Percentiles rank a stretch among this genome's conserved stretches.
Evolutionary conservation across 2,797 vertebrate genomes (phyloP).

Genomic region (Eulemur mongoz): DNA sequence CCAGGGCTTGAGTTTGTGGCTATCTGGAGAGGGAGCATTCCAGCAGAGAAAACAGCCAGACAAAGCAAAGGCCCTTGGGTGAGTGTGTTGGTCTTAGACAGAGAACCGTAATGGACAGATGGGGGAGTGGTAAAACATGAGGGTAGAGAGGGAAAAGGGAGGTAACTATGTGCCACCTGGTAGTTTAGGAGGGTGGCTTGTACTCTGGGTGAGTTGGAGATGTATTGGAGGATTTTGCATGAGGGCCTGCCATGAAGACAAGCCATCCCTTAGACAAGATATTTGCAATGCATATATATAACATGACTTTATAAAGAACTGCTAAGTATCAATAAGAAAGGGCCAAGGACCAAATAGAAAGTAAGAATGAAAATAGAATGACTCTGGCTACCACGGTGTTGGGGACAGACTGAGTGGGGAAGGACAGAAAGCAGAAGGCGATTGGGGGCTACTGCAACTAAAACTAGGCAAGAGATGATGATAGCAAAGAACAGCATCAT

Average conservation of each 20-base stretch:
- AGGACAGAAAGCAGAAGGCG: not conserved
- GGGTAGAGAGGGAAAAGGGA: not conserved
- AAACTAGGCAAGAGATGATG: too few species aligned
- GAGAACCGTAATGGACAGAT: not conserved
- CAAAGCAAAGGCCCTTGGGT: not conserved
- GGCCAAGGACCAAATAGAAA: not conserved
- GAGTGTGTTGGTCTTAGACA: not conserved
- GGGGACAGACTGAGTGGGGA: not conserved
- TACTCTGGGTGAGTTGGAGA: not conserved
- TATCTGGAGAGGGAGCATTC: not conserved
- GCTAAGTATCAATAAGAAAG: not conserved
- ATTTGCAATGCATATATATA: not conserved
- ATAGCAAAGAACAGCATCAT: not conserved
- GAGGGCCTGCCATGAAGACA: not conserved
- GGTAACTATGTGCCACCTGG: accelerated
- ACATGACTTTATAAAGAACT: not conserved
- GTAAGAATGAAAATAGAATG: not conserved
- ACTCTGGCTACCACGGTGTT: accelerated
- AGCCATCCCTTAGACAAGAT: not conserved
- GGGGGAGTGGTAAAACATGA: not conserved
- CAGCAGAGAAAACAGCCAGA: not conserved
- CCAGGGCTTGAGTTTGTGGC: not conserved
- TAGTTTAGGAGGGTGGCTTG: not conserved
- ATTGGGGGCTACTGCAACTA: not conserved
- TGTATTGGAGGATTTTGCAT: not conserved